These are phyloP conservation scores for Bellardia bayeri DNA, from an alignment of 2,888 invertebrate genomes.

Conservation along the genomic window DNA sequence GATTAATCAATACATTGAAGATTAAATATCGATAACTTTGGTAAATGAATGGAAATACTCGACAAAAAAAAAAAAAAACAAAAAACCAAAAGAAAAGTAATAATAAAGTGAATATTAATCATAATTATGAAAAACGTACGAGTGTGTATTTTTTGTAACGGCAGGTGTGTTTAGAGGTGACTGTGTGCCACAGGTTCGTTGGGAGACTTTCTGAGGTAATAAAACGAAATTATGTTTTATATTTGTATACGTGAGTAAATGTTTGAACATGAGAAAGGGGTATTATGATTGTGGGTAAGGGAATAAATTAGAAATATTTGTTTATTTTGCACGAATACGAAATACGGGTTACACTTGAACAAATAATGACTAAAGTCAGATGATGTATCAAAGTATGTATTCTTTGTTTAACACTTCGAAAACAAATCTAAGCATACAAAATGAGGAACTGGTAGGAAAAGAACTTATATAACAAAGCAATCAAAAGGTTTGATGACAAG, in stretches of 20 bases:
- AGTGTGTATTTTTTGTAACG: neutral
- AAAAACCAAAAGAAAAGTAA: too few relatives aligned
- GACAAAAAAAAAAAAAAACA: neutral
- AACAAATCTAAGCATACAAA: too few relatives aligned
- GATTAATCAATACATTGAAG: neutral
- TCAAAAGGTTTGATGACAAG: too few relatives aligned
- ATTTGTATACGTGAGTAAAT: neutral
- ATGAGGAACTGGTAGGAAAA: too few relatives aligned
- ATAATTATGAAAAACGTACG: conserved; percentile 13
- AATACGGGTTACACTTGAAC: conserved; percentile 25
- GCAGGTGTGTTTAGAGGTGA: neutral
- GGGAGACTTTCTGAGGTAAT: conserved; percentile 3
- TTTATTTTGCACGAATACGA: conserved; percentile 20
- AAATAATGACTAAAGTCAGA: conserved; percentile 26
- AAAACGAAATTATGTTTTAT: neutral
- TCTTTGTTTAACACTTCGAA: too few relatives aligned
- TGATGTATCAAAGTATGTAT: neutral
- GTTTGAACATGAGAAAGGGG: neutral
- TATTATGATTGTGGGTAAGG: neutral
- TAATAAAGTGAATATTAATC: conserved; percentile 44
- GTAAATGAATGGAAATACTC: conserved; percentile 1
- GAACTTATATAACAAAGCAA: too few relatives aligned
- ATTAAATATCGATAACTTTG: conserved; percentile 46
- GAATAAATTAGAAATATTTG: conserved; percentile 1
- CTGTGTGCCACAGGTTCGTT: neutral